Evolutionary conservation across 2,113 vertebrate genomes (phyloP), one percentile per base, ranked within the genome.

Genomic region (Indri indri): DNA sequence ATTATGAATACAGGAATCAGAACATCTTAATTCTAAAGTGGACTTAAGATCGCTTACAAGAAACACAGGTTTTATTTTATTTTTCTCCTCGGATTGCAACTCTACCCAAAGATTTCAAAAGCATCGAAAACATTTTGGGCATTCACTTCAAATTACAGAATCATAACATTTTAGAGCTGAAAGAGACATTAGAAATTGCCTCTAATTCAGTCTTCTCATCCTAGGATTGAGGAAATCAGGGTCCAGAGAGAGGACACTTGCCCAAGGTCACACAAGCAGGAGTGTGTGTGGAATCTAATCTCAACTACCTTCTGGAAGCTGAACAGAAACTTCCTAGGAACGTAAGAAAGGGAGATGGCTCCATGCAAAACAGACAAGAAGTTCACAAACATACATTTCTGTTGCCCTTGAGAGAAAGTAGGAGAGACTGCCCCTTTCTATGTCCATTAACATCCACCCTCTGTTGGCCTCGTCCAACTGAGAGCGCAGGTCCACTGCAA

Each of bases 401-500:
- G 37, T 2, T 8, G 16, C 20, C 12, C 23, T 8, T 30, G 54
- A 45, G 23, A 50, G 13, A 12, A 8, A 18, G 37, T 3, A 25
- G 6, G 30, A 7, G 10, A 77, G 27, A 27, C 22, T 3, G 1
- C 16, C 8, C 5, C 10, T 18, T 37, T 47, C 16, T 83, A 50
- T 9, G 57, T 54, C 37, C 2, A 8, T 13, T 45, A 7, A 4
- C 0, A n/a, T 12, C 25, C 2, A 13, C 4, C 25, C 8, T n/a
- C 66, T 2, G 34, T 34, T n/a, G 30, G 16, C 14, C 50, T 23
- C 4, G 3, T 42, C 40, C 40, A 42, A 42, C 40, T 42, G 40
- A 42, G 40, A 5, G 40, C 5, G 40, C 40, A 42, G 8, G 2
- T 13, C 61, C 42, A 27, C 16, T 45, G 34, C 5, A 17, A 59